Evolutionary conservation across 2,797 vertebrate species (phyloP), one percentile per base, ranked within the genome.

Genomic region (Microtus obscurus): DNA sequence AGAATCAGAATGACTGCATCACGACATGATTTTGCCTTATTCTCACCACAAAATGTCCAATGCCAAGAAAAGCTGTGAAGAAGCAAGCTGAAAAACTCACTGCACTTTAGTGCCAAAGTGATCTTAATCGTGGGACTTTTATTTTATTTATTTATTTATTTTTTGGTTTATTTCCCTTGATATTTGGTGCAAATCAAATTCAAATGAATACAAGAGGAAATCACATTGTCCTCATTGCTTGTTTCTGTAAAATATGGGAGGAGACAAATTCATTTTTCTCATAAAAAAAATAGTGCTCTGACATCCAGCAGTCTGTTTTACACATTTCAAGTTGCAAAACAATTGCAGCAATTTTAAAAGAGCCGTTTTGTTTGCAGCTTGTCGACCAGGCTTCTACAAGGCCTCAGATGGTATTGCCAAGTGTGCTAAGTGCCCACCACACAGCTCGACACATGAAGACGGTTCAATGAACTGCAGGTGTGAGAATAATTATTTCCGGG

Each of bases 401-500:
- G 99, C 99, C 9, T 98, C 98, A 27, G 98, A 99, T 0, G 99
- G 99, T 93, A 99, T 99, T 0, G 97, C 98, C 97, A 99, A 99
- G 98, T 99, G 99, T 96, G 98, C 99, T 77, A 99, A 99, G 98
- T 99, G 99, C 97, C 99, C 99, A 0, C 99, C 99, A 59, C 99
- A 99, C 94, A 99, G 99, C 94, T 99, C 99, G 93, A 99, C 99
- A 29, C 99, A 99, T 1, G 99, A 99, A 96, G 99, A 99, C 89
- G 99, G 99, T 16, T 99, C 99, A 81, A 97, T 99, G 97, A 98
- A 99, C 98, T 99, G 99, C 97, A 99, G 98, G 98, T 99, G 99
- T 98, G 99, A 99, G 98, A 99, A 99, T 97, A 99, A 99, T 99
- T 99, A 99, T 98, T 99, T 99, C 98, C 99, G 99, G 40, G 99